These are phyloP conservation scores for Desoria tigrina DNA, from an alignment of 2,888 invertebrate species.

Conservation along the genomic window DNA sequence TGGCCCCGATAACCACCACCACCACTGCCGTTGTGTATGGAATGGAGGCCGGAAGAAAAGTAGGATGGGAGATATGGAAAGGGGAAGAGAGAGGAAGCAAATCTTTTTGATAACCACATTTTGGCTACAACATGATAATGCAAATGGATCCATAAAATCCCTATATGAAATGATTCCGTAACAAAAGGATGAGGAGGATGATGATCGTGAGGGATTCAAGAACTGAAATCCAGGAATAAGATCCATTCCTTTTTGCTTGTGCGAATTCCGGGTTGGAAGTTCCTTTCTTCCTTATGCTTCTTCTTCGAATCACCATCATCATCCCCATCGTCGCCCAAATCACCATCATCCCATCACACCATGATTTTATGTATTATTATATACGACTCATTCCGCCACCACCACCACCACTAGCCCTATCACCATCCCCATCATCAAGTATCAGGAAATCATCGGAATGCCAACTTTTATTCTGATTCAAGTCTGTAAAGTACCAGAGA, in stretches of 20 bases:
- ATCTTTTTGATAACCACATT: conserved; percentile 12
- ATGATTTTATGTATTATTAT: not conserved
- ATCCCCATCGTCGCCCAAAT: too few relatives aligned
- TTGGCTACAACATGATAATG: conserved; percentile 34
- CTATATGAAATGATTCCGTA: conserved; percentile 24
- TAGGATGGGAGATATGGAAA: conserved; percentile 35
- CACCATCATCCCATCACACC: not conserved
- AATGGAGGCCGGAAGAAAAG: too few relatives aligned
- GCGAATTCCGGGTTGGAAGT: conserved; percentile 4
- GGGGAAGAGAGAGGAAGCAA: conserved; percentile 17
- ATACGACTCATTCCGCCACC: too few relatives aligned
- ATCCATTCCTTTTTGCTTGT: not conserved
- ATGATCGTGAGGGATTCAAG: conserved; percentile 13
- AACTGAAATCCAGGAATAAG: conserved; percentile 7
- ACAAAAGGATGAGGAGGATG: conserved; percentile 11
- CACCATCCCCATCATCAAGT: not conserved
- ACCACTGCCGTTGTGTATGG: too few relatives aligned
- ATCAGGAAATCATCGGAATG: conserved; percentile 1
- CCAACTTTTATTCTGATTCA: too few relatives aligned
- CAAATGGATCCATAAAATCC: conserved; percentile 45
- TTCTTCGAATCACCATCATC: too few relatives aligned
- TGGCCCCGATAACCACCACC: too few relatives aligned
- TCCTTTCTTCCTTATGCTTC: not conserved
- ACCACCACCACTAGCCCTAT: too few relatives aligned
- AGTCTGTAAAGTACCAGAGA: not conserved